A percentile compares a stretch with the other conserved stretches of the same genome.
phyloP scores from a whole-genome alignment of 2,797 vertebrate genomes.

The Poliocrania exsul region DNA sequence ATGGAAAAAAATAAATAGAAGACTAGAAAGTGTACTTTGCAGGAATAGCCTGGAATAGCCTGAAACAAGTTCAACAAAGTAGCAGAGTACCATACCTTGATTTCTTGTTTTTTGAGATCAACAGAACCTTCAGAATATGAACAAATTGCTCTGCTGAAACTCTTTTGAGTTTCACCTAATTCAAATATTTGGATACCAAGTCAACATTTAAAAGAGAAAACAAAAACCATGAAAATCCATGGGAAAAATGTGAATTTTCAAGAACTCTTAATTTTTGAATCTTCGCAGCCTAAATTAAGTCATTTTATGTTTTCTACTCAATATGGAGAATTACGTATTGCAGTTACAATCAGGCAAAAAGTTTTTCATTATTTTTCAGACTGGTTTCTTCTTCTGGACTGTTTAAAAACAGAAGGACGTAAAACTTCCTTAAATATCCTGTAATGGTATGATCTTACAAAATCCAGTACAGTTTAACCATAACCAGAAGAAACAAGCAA shows the following conservation, averaged over 20 bases:
- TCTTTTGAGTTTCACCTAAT: neutral
- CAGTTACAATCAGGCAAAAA: neutral
- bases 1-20: neutral
- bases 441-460: neutral
- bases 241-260: neutral
- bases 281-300: neutral
- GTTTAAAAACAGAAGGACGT: neutral
- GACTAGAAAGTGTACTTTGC: neutral
- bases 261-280: neutral
- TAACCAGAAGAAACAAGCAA: neutral
- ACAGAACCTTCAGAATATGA: neutral
- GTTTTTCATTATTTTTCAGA: neutral
- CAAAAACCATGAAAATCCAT: fast-evolving
- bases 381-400: neutral
- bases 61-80: neutral
- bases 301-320: neutral
- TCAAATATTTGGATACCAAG: neutral
- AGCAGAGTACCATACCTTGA: neutral
- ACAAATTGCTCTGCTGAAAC: neutral
- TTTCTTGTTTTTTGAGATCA: neutral
- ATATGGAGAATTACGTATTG: neutral
- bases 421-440: neutral
- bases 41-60: neutral
- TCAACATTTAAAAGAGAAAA: neutral
- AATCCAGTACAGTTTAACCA: neutral